phyloP scores from a whole-genome alignment of 2,888 invertebrate genomes.

The Erebia palarica region DNA sequence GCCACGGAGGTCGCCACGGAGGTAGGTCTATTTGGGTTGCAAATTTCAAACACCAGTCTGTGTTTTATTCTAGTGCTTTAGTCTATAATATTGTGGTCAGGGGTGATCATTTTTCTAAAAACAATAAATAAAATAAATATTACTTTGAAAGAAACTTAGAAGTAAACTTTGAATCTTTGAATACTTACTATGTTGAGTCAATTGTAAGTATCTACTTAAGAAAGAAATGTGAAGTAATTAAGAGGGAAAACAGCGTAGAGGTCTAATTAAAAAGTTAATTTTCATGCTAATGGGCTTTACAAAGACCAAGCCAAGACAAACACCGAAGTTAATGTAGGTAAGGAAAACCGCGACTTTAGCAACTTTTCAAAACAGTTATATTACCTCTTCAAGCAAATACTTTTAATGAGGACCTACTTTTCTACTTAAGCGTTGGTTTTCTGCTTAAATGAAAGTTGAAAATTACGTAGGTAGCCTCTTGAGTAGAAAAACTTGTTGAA shows the following conservation, averaged over 20 bases:
- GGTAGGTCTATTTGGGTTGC: too few relatives aligned
- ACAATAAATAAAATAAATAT: background rate
- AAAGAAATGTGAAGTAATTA: background rate
- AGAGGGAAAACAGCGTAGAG: background rate
- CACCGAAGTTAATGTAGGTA: conserved; percentile 6
- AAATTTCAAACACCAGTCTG: too few relatives aligned
- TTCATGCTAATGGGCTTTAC: conserved; percentile 6
- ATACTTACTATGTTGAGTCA: background rate
- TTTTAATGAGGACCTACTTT: conserved; percentile 18
- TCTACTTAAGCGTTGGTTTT: background rate
- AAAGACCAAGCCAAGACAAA: conserved; percentile 5
- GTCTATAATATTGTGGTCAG: too few relatives aligned
- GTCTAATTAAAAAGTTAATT: conserved; percentile 22
- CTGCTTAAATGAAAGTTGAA: background rate
- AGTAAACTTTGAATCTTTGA: background rate
- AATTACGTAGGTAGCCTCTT: background rate
- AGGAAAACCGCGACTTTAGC: conserved; percentile 1
- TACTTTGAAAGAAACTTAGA: background rate
- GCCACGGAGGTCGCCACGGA: too few relatives aligned
- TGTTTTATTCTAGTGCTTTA: too few relatives aligned
- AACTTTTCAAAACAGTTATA: conserved; percentile 9
- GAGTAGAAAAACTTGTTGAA: too few relatives aligned
- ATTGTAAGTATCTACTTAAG: background rate
- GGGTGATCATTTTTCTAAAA: too few relatives aligned
- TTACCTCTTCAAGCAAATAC: conserved; percentile 10